phyloP scores from a whole-genome alignment of 2,888 invertebrate genomes.

The Cephus runcator region DNA sequence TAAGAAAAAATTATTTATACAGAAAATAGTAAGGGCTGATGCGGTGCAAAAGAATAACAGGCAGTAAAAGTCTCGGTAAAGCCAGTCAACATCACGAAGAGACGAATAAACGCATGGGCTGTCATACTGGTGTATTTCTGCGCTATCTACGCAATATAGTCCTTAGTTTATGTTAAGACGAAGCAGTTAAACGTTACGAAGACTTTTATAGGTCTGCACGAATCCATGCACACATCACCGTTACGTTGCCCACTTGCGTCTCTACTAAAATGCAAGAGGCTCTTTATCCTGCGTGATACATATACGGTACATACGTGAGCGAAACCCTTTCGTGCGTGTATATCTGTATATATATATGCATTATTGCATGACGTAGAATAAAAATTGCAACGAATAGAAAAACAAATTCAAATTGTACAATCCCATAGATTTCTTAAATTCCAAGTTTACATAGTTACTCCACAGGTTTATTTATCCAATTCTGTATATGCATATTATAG shows the following conservation, averaged over 20 bases:
- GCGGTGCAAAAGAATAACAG: neutral
- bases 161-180: conserved; percentile 54
- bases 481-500: neutral
- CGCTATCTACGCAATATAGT: conserved; percentile 56
- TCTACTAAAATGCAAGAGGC: neutral
- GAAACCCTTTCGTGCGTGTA: too few species aligned
- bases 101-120: conserved; percentile 37
- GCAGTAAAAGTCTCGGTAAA: neutral
- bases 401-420: neutral
- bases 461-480: neutral
- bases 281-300: neutral
- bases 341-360: neutral
- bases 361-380: too few species aligned
- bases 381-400: neutral
- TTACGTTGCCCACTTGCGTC: neutral
- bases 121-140: conserved; percentile 48
- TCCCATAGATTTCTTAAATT: neutral
- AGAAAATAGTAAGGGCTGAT: neutral
- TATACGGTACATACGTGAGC: neutral
- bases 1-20: neutral
- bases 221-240: neutral
- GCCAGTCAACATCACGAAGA: conserved; percentile 1
- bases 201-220: conserved; percentile 54
- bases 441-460: neutral
- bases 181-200: conserved; percentile 55